Evolutionary conservation across 2,113 vertebrate genomes (phyloP).

Genomic region (Melanostigma gelatinosum): DNA sequence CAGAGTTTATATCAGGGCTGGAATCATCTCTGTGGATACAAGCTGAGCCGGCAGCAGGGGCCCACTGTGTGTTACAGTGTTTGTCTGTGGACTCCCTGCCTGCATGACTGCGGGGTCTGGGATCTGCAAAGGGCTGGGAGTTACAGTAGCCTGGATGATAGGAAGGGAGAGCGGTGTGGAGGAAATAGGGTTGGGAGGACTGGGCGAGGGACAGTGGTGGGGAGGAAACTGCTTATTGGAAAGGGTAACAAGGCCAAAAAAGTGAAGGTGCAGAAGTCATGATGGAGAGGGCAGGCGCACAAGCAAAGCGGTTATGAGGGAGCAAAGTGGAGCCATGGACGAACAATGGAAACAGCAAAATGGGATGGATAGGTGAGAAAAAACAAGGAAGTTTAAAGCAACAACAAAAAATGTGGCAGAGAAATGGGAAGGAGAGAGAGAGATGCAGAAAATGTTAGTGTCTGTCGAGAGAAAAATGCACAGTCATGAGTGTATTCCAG

Average conservation of each 20-base stretch:
- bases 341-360: conserved; percentile 53
- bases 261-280: conserved; percentile 9
- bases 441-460: conserved; percentile 85
- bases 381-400: conserved; percentile 50
- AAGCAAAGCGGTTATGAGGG: conserved; percentile 50
- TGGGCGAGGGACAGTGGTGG: conserved; percentile 77
- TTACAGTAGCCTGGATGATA: conserved; percentile 74
- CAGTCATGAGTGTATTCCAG: conserved; percentile 68
- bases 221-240: conserved; percentile 77
- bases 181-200: conserved; percentile 79
- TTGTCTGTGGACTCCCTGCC: conserved; percentile 56
- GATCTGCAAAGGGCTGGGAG: conserved; percentile 50
- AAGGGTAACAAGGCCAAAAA: conserved; percentile 28
- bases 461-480: conserved; percentile 78
- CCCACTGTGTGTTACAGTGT: conserved; percentile 12
- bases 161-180: conserved; percentile 77
- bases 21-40: conserved; percentile 43
- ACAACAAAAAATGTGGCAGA: conserved; percentile 60
- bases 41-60: conserved; percentile 37
- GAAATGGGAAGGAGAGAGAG: conserved; percentile 81
- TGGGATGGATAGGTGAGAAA: conserved; percentile 56
- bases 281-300: conserved; percentile 16
- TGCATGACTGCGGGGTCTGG: conserved; percentile 55
- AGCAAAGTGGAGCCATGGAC: conserved; percentile 50
- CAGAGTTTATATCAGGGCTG: conserved; percentile 27